phyloP scores from a whole-genome alignment of 2,113 vertebrate genomes.

The Myrmophylax atrothorax region DNA sequence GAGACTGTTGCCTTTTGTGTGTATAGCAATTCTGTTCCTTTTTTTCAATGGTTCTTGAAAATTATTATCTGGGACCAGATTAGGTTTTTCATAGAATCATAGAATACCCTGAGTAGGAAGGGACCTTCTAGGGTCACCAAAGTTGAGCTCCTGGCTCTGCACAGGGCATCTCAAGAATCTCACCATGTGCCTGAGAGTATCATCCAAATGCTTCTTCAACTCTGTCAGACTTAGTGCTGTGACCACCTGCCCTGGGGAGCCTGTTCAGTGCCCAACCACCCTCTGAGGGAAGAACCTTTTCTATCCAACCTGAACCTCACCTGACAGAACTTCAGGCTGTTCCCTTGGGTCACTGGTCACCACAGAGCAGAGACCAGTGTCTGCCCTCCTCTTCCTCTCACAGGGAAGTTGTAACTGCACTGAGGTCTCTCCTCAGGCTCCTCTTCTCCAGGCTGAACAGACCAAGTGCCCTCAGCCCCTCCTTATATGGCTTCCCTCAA shows the following conservation, averaged over 20 bases:
- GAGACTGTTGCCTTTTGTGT: no score
- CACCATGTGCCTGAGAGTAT: no score
- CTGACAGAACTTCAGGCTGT: background rate
- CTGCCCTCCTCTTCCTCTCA: background rate
- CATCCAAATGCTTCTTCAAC: background rate
- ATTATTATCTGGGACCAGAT: no score
- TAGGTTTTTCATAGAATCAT: no score
- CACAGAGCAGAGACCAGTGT: background rate
- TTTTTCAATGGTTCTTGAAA: no score
- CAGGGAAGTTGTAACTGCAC: background rate
- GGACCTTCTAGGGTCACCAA: no score
- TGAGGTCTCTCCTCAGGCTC: background rate
- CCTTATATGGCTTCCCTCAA: background rate
- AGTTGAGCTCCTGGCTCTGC: no score
- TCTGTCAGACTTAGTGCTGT: background rate
- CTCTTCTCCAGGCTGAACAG: background rate
- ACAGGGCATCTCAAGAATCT: no score
- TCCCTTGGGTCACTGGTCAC: background rate
- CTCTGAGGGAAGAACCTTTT: background rate
- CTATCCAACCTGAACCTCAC: background rate
- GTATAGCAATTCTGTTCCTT: no score
- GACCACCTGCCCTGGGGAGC: background rate
- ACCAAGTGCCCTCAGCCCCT: background rate
- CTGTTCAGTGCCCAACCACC: background rate
- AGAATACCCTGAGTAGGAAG: no score